Percentiles rank a stretch among this genome's conserved stretches.
phyloP scores from a whole-genome alignment of 2,888 invertebrate species.

The Dendrolimus houi region DNA sequence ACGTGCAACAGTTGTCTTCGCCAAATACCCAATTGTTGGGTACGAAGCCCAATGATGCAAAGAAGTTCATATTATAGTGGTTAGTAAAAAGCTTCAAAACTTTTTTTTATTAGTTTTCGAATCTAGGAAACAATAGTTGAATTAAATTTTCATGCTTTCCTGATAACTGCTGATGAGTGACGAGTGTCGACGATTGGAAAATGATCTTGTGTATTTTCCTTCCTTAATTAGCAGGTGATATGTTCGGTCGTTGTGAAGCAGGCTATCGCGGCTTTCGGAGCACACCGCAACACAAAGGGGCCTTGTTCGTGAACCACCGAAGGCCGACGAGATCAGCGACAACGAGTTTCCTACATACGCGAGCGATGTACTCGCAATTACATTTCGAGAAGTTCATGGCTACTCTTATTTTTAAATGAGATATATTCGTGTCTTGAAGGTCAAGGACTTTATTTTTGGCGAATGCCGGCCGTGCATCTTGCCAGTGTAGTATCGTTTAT shows the following conservation, averaged over 20 bases:
- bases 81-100: too few relatives aligned
- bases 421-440: slow-evolving; percentile 58
- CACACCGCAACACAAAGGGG: slow-evolving; percentile 44
- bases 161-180: too few relatives aligned
- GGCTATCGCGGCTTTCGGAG: slow-evolving; percentile 4
- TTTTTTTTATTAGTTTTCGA: too few relatives aligned
- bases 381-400: slow-evolving; percentile 63
- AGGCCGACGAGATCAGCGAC: slow-evolving; percentile 54
- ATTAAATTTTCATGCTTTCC: too few relatives aligned
- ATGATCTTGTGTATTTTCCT: too few relatives aligned
- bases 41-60: too few relatives aligned
- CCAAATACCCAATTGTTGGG: too few relatives aligned
- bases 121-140: too few relatives aligned
- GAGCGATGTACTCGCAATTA: slow-evolving; percentile 46
- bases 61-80: too few relatives aligned
- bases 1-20: too few relatives aligned
- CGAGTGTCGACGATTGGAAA: too few relatives aligned
- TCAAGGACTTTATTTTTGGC: slow-evolving; percentile 71
- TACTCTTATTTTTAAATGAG: slow-evolving; percentile 63
- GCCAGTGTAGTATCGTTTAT: slow-evolving; percentile 48
- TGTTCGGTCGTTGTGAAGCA: slow-evolving; percentile 5
- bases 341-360: slow-evolving; percentile 52
- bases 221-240: too few relatives aligned
- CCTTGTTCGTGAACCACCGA: slow-evolving; percentile 71
- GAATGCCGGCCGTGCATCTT: slow-evolving; percentile 41